Evolutionary conservation across 2,888 invertebrate species (phyloP), one percentile per base, ranked within the genome.

Genomic region (Conistra vaccinii): DNA sequence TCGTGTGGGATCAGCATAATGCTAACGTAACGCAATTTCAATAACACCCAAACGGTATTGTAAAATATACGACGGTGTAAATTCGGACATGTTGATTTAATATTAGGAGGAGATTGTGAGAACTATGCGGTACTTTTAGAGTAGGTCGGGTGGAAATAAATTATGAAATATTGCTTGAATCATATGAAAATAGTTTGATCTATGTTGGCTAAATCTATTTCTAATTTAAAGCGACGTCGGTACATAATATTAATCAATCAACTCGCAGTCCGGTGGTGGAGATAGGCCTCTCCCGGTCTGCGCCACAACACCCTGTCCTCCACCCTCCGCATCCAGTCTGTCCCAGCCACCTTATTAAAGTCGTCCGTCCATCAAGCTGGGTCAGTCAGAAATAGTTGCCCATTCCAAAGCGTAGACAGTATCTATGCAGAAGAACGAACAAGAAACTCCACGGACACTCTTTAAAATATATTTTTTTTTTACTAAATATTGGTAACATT

Each of bases 1-100:
- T 87, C 78, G 66, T 70, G 29, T 42, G 32, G 75, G 79, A 78
- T 88, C 80, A 85, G 51, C 74, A 83, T 85, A 85, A 85, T 83
- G 73, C 73, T 86, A 86, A 76, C 80, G 80, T 84, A 72, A 74
- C 26, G 57, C 72, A 69, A 86, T 84, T 86, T 80, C 84, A 84
- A 84, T 86, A 86, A 84, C 62, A 67, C 80, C 71, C 76, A 48
- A 71, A 69, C 67, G 66, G 65, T 84, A 53, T 58, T 62, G 65
- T 69, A 61, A 76, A 69, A 84, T 76, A 84, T 80, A 75, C 39
- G 86, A 73, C 76, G 80, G 86, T 86, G 69, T 84, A 77, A 80
- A 74, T 76, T 74, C 73, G 61, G 72, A 78, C 76, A 78, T 78
- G 77, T 83, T 85, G 85, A 85, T 87, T 87, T 85, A 80, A 78